Conservation (phyloP, 2,888 invertebrate genomes). For the Erynnis tages region DNA sequence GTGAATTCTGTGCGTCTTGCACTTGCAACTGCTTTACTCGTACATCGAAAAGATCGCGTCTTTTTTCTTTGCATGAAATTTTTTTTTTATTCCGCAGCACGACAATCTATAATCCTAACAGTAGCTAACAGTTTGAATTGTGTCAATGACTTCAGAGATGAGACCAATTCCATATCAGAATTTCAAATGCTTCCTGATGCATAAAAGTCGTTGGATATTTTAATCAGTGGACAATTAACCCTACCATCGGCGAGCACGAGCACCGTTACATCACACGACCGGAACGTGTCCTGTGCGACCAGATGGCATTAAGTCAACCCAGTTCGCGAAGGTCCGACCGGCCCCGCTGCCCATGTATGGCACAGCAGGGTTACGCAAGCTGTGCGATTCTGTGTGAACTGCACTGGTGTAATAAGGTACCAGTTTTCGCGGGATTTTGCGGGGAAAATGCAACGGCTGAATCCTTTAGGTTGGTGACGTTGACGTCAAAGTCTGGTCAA, state of each 20-base stretch:
- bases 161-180: background rate
- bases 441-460: slow-evolving; percentile 5
- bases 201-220: background rate
- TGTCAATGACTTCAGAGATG: too few relatives aligned
- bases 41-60: too few relatives aligned
- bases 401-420: slow-evolving; percentile 4
- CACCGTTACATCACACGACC: slow-evolving; percentile 56
- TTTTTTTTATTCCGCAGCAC: too few relatives aligned
- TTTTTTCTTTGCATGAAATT: too few relatives aligned
- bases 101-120: too few relatives aligned
- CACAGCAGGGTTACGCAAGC: slow-evolving; percentile 66
- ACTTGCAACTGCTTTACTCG: too few relatives aligned
- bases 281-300: slow-evolving; percentile 52
- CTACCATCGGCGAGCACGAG: slow-evolving; percentile 15
- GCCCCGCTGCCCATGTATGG: slow-evolving; percentile 63
- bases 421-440: slow-evolving; percentile 7
- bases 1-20: too few relatives aligned
- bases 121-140: too few relatives aligned
- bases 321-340: slow-evolving; percentile 72
- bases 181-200: background rate
- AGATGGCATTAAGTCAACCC: slow-evolving; percentile 76
- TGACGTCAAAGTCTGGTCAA: too few relatives aligned
- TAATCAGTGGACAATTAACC: slow-evolving; percentile 24
- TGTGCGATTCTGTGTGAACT: slow-evolving; percentile 27
- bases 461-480: background rate